Conservation (phyloP, 1,140 invertebrate species). For the Ptiloglossa arizonensis region DNA sequence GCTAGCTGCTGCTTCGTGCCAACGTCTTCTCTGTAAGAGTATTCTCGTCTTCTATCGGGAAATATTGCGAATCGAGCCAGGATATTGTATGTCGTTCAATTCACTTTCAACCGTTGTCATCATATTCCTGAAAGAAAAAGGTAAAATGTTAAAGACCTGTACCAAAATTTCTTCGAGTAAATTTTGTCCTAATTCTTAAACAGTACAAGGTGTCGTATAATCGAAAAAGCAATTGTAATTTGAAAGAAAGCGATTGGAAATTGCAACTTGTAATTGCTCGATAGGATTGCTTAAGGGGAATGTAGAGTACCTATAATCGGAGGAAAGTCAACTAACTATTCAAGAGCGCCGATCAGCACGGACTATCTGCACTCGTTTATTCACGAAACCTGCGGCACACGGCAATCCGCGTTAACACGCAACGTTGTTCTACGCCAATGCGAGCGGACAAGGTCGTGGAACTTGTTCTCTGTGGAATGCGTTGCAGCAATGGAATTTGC, state of each 20-base stretch:
- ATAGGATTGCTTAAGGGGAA: too few species aligned
- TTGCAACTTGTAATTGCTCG: too few species aligned
- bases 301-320: too few species aligned
- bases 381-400: neutral
- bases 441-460: conserved; percentile 10
- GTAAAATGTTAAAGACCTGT: neutral
- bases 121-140: neutral
- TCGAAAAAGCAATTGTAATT: too few species aligned
- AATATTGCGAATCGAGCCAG: too few species aligned
- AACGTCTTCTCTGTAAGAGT: conserved; percentile 6
- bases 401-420: neutral
- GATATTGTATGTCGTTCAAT: neutral
- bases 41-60: neutral
- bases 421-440: neutral
- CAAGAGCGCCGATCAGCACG: too few species aligned
- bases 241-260: too few species aligned
- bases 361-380: neutral
- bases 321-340: too few species aligned
- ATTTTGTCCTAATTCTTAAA: too few species aligned
- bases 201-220: too few species aligned
- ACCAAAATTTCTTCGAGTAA: too few species aligned
- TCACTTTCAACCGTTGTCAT: neutral
- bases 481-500: neutral
- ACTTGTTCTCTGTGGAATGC: neutral
- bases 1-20: neutral